Evolutionary conservation across 2,113 vertebrate species (phyloP), one percentile per base, ranked within the genome.

Genomic region (Alaudala cheleensis): DNA sequence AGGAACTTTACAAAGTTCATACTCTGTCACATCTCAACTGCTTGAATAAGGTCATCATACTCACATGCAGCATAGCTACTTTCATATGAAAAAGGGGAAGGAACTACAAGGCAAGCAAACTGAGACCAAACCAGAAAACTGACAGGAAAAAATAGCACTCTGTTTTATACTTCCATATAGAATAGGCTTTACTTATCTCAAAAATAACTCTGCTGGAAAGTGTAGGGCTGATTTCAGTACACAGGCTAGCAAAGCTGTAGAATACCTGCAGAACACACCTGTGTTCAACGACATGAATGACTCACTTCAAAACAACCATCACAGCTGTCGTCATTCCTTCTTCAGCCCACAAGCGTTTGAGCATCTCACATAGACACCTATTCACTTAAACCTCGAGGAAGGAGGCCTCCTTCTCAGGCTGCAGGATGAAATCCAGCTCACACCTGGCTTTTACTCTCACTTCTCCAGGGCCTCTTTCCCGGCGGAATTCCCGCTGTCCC

Each of bases 401-500:
- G 19, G 37, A 8, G 8, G 44, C 7, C 21, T 60, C 12, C 40
- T 33, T 11, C 51, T 39, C 31, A 12, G 47, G 4, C 9, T 34
- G 44, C 56, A 33, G 21, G 28, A 49, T 40, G 20, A 51, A 74
- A 67, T 21, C 12, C 24, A 22, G 1, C 1, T 33, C 49, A 4
- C 11, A 6, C 9, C 17, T 5, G 37, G 9, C 2, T 81, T 69
- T 28, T 69, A 29, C 47, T 14, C 15, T 6, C 5, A 0, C 31
- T 60, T 54, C 57, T 31, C 60, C 74, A 11, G 50, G 42, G 70
- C 42, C 3, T 2, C 49, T 22, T 12, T 3, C 4, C 37, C 39
- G 25, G 13, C 1, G 28, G 0, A 11, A 34, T 2, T 31, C 40
- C 51, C 33, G 4, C 24, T 3, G 18, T 2, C 0, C 20, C 21